A percentile compares a stretch with the other conserved stretches of the same genome.
These are phyloP conservation scores for Scytalopus superciliaris DNA, from an alignment of 2,113 vertebrate species.

Conservation along the genomic window DNA sequence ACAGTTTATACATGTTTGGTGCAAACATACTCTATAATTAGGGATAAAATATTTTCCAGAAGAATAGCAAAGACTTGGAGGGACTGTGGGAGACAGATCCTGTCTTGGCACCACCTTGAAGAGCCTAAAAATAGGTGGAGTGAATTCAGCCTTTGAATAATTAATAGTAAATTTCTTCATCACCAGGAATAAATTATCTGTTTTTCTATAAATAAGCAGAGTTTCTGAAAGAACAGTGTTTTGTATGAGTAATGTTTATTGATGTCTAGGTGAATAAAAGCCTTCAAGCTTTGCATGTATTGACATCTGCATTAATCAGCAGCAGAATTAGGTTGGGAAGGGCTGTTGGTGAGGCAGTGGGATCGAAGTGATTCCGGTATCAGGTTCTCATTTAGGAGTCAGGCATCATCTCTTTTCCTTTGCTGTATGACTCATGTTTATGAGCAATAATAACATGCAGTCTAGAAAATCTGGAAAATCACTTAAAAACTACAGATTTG, in stretches of 20 bases:
- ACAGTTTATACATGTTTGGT: not conserved
- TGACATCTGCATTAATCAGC: not conserved
- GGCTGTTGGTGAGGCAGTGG: not conserved
- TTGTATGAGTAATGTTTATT: not conserved
- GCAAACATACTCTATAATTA: not conserved
- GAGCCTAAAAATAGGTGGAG: not conserved
- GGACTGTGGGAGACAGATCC: not conserved
- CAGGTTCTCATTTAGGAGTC: not conserved
- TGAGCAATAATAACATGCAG: not conserved
- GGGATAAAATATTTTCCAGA: not conserved
- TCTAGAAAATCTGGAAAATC: not conserved
- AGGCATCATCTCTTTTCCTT: not conserved
- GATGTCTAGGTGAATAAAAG: not conserved
- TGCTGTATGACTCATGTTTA: not conserved
- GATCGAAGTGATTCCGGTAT: rapidly evolving
- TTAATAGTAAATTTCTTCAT: not conserved
- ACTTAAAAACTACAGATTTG: not conserved
- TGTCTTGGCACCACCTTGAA: not conserved
- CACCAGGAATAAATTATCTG: not conserved
- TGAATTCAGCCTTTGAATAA: not conserved
- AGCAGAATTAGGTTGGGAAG: not conserved
- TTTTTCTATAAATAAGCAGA: not conserved
- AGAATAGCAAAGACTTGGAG: not conserved
- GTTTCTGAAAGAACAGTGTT: not conserved
- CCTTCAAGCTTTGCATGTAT: not conserved